Conservation (phyloP, 2,797 vertebrate genomes). For the Molossus alvarezi region DNA sequence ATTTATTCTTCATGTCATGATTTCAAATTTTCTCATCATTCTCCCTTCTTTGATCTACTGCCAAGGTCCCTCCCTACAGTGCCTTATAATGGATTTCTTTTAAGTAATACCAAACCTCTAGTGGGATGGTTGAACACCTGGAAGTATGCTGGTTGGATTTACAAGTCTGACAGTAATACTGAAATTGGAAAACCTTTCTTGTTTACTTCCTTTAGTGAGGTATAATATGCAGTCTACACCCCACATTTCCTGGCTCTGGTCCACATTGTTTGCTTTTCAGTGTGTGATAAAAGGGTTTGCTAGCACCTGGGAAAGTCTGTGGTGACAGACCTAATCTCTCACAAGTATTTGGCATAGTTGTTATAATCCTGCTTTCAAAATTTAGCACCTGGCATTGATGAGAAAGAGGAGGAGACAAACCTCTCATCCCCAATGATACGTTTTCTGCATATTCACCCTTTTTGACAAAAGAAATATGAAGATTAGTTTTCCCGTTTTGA, state of each 20-base stretch:
- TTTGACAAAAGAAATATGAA: slow-evolving; percentile 5
- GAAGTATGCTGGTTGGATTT: not conserved
- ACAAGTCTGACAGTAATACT: not conserved
- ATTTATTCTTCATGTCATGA: not conserved
- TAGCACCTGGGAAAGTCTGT: slow-evolving; percentile 2
- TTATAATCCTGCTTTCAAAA: slow-evolving; percentile 7
- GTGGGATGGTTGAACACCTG: not conserved
- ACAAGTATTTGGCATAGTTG: slow-evolving; percentile 50
- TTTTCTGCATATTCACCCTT: not conserved
- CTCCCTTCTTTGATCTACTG: not conserved
- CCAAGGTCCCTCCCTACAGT: not conserved
- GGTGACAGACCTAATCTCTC: not conserved
- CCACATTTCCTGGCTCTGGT: not conserved
- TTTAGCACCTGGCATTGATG: not conserved
- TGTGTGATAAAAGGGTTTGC: not conserved
- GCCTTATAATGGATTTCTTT: not conserved
- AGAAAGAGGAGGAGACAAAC: not conserved
- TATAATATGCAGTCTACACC: not conserved
- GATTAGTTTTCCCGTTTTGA: not conserved
- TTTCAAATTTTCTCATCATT: not conserved
- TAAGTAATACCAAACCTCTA: not conserved
- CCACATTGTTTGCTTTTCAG: not conserved
- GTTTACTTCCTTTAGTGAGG: not conserved
- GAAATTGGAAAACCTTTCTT: not conserved
- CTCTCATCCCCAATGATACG: not conserved